Evolutionary conservation across 1,140 invertebrate genomes (phyloP).

Genomic region (Microplitis mediator): DNA sequence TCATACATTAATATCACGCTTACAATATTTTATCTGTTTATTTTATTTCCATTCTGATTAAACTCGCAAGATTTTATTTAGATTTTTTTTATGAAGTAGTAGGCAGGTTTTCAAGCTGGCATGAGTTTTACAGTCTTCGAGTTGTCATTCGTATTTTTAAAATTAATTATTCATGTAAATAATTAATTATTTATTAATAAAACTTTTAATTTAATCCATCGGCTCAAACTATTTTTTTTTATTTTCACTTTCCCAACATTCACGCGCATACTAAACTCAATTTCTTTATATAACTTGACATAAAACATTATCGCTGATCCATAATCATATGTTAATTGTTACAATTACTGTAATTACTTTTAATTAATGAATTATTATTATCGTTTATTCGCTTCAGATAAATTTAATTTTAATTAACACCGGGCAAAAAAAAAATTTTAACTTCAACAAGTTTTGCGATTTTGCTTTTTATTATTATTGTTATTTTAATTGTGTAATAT

Average conservation of each 20-base stretch:
- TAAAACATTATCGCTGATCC: too few species aligned
- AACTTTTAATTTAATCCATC: not conserved
- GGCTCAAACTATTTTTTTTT: not conserved
- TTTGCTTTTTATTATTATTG: not conserved
- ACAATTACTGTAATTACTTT: too few species aligned
- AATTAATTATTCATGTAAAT: not conserved
- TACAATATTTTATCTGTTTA: not conserved
- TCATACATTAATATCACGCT: not conserved
- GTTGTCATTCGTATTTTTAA: conserved; percentile 40
- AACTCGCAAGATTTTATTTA: not conserved
- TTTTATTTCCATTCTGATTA: not conserved
- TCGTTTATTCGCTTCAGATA: too few species aligned
- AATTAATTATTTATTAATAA: not conserved
- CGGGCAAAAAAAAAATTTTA: too few species aligned
- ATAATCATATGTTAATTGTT: too few species aligned
- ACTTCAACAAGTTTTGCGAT: too few species aligned
- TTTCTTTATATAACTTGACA: too few species aligned
- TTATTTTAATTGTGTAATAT: too few species aligned
- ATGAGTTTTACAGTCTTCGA: conserved; percentile 53
- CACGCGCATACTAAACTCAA: too few species aligned
- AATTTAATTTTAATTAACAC: too few species aligned
- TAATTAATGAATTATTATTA: too few species aligned
- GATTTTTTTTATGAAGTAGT: conserved; percentile 38
- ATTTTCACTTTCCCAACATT: not conserved
- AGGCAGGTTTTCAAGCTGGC: conserved; percentile 62